Percentiles rank a stretch among this genome's conserved stretches.
phyloP scores from a whole-genome alignment of 2,113 vertebrate genomes.

The Syngnathus typhle region DNA sequence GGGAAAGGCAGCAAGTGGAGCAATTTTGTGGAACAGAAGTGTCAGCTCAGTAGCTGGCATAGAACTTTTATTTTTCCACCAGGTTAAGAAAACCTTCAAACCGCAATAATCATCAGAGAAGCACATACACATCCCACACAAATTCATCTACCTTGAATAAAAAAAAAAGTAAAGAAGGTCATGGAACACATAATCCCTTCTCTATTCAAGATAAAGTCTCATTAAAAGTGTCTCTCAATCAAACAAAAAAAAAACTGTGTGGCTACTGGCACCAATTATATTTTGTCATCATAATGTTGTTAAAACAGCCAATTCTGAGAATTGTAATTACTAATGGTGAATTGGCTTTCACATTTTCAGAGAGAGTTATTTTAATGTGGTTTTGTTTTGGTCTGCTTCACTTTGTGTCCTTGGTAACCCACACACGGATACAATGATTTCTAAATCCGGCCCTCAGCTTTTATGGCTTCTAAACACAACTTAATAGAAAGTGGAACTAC shows the following conservation, averaged over 20 bases:
- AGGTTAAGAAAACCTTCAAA: conserved; percentile 4
- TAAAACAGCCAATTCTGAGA: neutral
- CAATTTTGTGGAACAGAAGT: neutral
- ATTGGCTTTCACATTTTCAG: neutral
- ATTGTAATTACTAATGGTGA: neutral
- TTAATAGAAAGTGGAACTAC: neutral
- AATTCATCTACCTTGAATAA: neutral
- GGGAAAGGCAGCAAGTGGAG: neutral
- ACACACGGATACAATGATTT: neutral
- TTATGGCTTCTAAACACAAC: neutral
- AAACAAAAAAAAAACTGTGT: neutral
- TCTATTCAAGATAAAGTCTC: neutral
- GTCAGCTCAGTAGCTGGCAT: neutral
- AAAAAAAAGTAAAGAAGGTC: neutral
- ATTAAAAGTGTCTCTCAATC: neutral
- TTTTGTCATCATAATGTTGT: neutral
- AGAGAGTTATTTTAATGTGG: neutral
- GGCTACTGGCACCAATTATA: neutral
- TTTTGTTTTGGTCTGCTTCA: neutral
- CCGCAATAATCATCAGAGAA: neutral
- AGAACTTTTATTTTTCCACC: neutral
- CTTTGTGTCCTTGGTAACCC: conserved; percentile 5
- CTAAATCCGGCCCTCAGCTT: neutral
- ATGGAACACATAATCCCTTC: neutral
- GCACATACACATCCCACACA: neutral